phyloP scores from a whole-genome alignment of 2,113 vertebrate genomes.

The Campylomormyrus tamandua region DNA sequence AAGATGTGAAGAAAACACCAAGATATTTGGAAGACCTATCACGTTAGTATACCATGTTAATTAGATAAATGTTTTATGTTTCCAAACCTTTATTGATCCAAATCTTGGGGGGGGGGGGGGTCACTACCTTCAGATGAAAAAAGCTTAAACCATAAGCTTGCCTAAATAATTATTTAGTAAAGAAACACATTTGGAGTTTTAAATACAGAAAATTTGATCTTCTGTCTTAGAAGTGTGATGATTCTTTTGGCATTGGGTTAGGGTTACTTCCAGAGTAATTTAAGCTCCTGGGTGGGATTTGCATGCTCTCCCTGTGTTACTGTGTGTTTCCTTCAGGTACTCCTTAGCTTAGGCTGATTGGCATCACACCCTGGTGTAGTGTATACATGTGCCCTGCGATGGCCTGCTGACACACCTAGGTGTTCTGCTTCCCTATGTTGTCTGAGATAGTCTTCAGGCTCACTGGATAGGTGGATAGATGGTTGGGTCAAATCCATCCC shows the following conservation, averaged over 20 bases:
- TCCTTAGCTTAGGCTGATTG: neutral
- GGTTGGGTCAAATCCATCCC: neutral
- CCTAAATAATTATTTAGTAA: neutral
- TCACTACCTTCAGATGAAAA: neutral
- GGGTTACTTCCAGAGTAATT: neutral
- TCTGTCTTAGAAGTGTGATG: neutral
- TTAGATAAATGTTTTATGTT: neutral
- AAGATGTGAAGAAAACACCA: constrained; percentile 72
- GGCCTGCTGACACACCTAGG: neutral
- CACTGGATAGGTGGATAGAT: neutral
- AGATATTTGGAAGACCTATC: constrained; percentile 65
- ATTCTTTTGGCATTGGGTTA: neutral
- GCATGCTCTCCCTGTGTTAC: neutral
- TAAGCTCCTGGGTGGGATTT: neutral
- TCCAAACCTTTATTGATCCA: neutral
- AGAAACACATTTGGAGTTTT: neutral
- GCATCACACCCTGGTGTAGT: neutral
- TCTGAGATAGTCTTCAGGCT: neutral
- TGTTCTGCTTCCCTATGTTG: neutral
- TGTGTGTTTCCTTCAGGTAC: neutral
- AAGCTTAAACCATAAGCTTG: neutral
- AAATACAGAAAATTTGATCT: neutral
- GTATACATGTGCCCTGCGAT: neutral
- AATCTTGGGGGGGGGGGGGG: no score
- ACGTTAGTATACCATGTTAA: constrained; percentile 51